Evolutionary conservation across 2,888 invertebrate genomes (phyloP).

Genomic region (Elaeidobius kamerunicus): DNA sequence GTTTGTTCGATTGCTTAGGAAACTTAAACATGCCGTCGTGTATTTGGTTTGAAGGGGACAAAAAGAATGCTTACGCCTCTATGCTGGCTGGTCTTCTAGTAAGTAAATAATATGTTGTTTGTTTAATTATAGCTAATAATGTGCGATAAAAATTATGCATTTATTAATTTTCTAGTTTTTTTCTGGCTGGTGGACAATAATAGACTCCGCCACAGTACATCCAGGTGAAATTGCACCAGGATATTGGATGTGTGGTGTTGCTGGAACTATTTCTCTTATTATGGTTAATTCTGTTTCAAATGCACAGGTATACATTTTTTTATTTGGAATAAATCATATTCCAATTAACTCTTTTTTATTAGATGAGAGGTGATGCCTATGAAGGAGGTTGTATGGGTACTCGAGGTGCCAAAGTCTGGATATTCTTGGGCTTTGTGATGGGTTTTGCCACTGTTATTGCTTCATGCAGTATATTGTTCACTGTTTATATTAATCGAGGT

Average conservation of each 20-base stretch:
- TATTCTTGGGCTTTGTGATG: slow-evolving; percentile 94
- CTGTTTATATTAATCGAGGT: slow-evolving; percentile 73
- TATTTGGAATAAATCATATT: not conserved
- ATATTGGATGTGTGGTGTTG: slow-evolving; percentile 90
- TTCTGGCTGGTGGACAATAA: slow-evolving; percentile 96
- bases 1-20: slow-evolving; percentile 55
- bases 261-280: slow-evolving; percentile 90
- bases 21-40: slow-evolving; percentile 71
- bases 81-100: slow-evolving; percentile 86
- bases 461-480: slow-evolving; percentile 94
- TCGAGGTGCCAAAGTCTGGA: slow-evolving; percentile 87
- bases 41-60: slow-evolving; percentile 83
- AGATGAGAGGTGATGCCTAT: slow-evolving; percentile 78
- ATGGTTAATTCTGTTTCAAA: slow-evolving; percentile 98
- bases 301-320: slow-evolving; percentile 63
- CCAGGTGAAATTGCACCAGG: slow-evolving; percentile 66
- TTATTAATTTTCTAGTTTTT: slow-evolving; percentile 74
- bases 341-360: slow-evolving; percentile 4
- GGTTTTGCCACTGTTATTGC: slow-evolving; percentile 96
- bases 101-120: slow-evolving; percentile 40
- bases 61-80: slow-evolving; percentile 82
- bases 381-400: slow-evolving; percentile 83
- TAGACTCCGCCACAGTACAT: slow-evolving; percentile 86
- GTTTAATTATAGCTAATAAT: not conserved
- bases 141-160: slow-evolving; percentile 15